Conservation (phyloP, 1,140 invertebrate species). For the Caenorhabditis inopinata region DNA sequence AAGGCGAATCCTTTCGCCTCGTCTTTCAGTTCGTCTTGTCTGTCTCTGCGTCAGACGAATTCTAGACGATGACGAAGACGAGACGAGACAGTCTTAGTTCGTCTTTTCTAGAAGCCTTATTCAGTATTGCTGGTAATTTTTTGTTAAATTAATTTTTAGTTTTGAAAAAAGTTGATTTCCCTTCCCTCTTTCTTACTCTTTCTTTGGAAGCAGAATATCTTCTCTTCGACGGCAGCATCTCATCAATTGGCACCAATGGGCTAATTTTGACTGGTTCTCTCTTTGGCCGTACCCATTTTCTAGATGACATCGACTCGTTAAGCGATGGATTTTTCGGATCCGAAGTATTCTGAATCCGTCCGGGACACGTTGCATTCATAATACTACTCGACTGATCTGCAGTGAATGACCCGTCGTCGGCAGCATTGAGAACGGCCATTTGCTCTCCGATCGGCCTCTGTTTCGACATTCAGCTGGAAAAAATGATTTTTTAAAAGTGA, state of each 20-base stretch:
- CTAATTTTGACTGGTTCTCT: not conserved
- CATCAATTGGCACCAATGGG: conserved; percentile 1
- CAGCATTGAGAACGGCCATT: not conserved
- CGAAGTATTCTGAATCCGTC: not conserved
- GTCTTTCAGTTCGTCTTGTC: no score
- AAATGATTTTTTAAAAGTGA: not conserved
- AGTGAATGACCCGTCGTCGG: not conserved
- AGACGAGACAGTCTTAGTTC: no score
- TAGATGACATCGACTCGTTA: not conserved
- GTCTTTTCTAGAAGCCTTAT: no score
- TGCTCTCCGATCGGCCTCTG: not conserved
- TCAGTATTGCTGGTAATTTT: no score
- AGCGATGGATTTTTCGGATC: no score
- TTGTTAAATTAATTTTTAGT: no score
- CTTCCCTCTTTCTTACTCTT: no score
- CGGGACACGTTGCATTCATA: conserved; percentile 11
- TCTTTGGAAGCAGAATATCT: no score
- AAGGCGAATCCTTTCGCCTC: no score
- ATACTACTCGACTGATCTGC: not conserved
- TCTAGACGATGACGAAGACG: no score
- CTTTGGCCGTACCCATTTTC: not conserved
- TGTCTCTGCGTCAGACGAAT: no score
- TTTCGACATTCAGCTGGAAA: not conserved
- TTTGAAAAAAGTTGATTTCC: no score
- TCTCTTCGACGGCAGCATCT: not conserved